A percentile compares a stretch with the other conserved stretches of the same genome.
Evolutionary conservation across 2,888 invertebrate genomes (phyloP).

Genomic region (Synanthedon andrenaeformis): DNA sequence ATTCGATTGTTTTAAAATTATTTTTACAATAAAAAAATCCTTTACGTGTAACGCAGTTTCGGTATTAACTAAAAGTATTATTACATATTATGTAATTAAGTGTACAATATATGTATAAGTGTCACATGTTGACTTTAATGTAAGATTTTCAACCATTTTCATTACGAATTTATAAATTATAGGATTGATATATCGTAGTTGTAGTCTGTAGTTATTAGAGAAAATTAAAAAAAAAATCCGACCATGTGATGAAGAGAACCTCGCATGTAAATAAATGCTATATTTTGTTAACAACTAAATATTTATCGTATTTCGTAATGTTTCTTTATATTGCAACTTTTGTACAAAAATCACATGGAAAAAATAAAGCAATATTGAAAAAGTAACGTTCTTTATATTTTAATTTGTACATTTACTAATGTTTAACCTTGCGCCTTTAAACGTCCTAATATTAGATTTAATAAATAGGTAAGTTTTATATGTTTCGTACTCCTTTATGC

Average conservation of each 20-base stretch:
- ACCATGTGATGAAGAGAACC: slow-evolving; percentile 25
- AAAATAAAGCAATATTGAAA: slow-evolving; percentile 7
- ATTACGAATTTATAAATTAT: slow-evolving; percentile 58
- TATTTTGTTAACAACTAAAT: background rate
- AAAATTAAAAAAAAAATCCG: slow-evolving; percentile 8
- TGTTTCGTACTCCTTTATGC: too few species aligned
- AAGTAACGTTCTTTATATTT: slow-evolving; percentile 3
- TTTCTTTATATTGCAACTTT: background rate
- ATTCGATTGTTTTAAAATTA: too few species aligned
- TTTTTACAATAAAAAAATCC: too few species aligned
- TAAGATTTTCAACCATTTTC: slow-evolving; percentile 43
- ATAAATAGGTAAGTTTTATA: too few species aligned
- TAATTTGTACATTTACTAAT: slow-evolving; percentile 1
- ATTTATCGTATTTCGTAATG: background rate
- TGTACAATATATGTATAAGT: slow-evolving; percentile 18
- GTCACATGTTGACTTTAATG: slow-evolving; percentile 39
- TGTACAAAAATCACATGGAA: slow-evolving; percentile 2
- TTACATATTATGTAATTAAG: slow-evolving; percentile 11
- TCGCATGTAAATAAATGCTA: background rate
- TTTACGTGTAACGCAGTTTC: slow-evolving; percentile 20
- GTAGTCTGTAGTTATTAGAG: slow-evolving; percentile 40
- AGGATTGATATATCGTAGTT: slow-evolving; percentile 44
- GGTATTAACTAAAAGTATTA: slow-evolving; percentile 42
- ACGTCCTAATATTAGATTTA: too few species aligned
- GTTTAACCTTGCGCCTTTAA: slow-evolving; percentile 8